Conservation (phyloP, 2,888 invertebrate species). For the Netelia virgata region DNA sequence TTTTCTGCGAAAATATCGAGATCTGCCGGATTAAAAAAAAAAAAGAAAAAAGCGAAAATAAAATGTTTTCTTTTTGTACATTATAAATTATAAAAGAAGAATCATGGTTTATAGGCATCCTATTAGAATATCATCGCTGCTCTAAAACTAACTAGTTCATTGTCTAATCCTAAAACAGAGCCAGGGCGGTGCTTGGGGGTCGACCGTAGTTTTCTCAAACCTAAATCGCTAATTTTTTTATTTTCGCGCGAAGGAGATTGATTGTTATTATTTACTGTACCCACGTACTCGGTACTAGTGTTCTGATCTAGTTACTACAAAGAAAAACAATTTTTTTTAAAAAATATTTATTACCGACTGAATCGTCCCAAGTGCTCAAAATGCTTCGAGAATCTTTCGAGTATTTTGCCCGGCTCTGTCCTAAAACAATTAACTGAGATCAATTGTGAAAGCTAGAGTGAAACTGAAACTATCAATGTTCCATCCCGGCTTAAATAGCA, state of each 20-base stretch:
- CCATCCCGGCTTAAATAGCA: slow-evolving; percentile 66
- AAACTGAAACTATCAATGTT: slow-evolving; percentile 64
- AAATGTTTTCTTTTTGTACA: slow-evolving; percentile 10
- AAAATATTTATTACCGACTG: neutral
- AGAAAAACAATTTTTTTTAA: slow-evolving; percentile 25
- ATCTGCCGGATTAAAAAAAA: neutral
- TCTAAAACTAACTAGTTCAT: slow-evolving; percentile 51
- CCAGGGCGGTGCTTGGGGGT: too few species aligned
- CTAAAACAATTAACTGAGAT: slow-evolving; percentile 41
- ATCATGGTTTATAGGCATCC: slow-evolving; percentile 54
- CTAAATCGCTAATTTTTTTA: too few species aligned
- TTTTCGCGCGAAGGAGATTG: too few species aligned
- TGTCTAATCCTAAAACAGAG: slow-evolving; percentile 44
- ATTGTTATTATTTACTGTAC: too few species aligned
- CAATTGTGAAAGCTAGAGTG: slow-evolving; percentile 39
- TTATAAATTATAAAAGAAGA: slow-evolving; percentile 17
- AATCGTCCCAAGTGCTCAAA: too few species aligned
- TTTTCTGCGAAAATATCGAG: neutral
- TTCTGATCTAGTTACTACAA: neutral
- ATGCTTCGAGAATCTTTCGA: too few species aligned
- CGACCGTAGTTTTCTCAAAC: too few species aligned
- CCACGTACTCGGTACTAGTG: too few species aligned
- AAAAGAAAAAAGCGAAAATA: neutral
- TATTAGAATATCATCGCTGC: slow-evolving; percentile 53
- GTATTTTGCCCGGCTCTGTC: neutral